These are phyloP conservation scores for Agonopterix arenella DNA, from an alignment of 2,888 invertebrate genomes.

Conservation along the genomic window DNA sequence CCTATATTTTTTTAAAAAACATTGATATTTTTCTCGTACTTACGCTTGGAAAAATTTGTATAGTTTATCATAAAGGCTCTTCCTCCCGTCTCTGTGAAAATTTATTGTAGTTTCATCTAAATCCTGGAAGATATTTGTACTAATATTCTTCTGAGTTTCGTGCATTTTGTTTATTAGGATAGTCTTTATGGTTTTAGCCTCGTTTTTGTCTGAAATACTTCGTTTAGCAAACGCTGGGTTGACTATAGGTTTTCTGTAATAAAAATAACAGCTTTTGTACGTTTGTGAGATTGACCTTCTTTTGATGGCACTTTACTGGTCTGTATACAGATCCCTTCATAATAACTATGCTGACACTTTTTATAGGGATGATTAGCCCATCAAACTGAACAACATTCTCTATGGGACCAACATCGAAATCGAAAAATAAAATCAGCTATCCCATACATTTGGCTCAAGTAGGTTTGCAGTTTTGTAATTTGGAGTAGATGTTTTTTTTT, in stretches of 20 bases:
- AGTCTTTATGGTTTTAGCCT: constrained; percentile 11
- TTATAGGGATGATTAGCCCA: too few species aligned
- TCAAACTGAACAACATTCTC: too few species aligned
- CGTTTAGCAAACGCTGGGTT: constrained; percentile 70
- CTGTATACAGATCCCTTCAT: too few species aligned
- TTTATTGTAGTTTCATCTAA: constrained; percentile 47
- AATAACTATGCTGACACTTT: too few species aligned
- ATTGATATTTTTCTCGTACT: constrained; percentile 35
- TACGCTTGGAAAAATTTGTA: constrained; percentile 80
- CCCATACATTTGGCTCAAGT: too few species aligned
- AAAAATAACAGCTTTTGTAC: background rate
- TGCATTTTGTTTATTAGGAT: constrained; percentile 48
- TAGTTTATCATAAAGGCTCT: constrained; percentile 78
- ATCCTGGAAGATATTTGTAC: constrained; percentile 32
- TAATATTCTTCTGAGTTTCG: constrained; percentile 26
- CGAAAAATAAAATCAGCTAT: too few species aligned
- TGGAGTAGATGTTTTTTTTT: too few species aligned
- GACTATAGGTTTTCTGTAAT: constrained; percentile 49
- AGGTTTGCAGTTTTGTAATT: too few species aligned
- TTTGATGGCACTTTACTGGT: too few species aligned
- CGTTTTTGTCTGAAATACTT: constrained; percentile 31
- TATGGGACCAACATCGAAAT: too few species aligned
- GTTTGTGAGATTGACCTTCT: too few species aligned
- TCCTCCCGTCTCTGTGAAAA: constrained; percentile 78
- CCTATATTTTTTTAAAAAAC: too few species aligned